Conservation (phyloP, 2,888 invertebrate genomes). For the Scotopteryx bipunctaria region DNA sequence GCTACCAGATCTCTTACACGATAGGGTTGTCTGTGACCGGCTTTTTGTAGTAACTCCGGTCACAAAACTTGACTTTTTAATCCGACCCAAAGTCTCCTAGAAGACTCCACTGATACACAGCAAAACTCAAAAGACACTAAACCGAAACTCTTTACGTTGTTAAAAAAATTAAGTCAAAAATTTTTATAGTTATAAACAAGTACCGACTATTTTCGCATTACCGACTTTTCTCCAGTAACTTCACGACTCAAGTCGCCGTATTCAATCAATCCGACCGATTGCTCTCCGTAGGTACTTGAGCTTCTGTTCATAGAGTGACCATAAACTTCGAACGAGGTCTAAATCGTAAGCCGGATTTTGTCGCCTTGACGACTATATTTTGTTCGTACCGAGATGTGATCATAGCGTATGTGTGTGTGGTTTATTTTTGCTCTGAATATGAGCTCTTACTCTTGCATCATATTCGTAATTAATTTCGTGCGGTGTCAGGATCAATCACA, state of each 20-base stretch:
- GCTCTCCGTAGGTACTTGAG: conserved; percentile 25
- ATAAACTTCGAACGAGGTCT: background rate
- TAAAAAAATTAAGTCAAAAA: too few relatives aligned
- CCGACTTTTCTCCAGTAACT: conserved; percentile 12
- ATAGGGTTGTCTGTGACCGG: conserved; percentile 10
- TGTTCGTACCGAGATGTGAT: conserved; percentile 1
- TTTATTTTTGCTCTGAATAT: conserved; percentile 14
- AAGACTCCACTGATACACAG: too few relatives aligned
- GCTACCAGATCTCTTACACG: conserved; percentile 40
- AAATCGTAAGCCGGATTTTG: background rate
- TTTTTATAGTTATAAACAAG: background rate
- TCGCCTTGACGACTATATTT: background rate
- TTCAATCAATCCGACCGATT: conserved; percentile 29
- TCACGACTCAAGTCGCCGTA: conserved; percentile 7
- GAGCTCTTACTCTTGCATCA: conserved; percentile 37
- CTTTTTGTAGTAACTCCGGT: background rate
- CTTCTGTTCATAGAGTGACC: conserved; percentile 29
- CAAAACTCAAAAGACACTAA: too few relatives aligned
- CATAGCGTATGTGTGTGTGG: background rate
- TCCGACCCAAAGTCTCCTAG: background rate
- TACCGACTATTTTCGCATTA: background rate
- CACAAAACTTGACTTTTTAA: conserved; percentile 4
- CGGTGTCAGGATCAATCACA: conserved; percentile 70
- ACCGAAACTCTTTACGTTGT: too few relatives aligned
- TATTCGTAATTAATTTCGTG: conserved; percentile 63